Conservation (phyloP, 2,888 invertebrate species). For the Eubasilissa splendida region DNA sequence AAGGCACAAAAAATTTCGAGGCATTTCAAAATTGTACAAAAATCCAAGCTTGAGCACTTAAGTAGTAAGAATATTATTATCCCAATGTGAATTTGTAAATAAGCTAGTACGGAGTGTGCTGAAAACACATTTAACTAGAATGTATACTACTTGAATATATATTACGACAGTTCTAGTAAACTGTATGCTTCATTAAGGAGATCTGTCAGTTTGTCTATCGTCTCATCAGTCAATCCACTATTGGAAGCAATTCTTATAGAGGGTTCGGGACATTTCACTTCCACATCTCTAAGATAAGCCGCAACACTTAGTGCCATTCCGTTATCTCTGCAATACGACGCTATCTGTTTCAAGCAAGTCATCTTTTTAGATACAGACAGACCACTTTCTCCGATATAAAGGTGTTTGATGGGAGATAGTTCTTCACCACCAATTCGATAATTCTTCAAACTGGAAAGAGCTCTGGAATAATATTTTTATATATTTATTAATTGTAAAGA, state of each 20-base stretch:
- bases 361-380: constrained; percentile 68
- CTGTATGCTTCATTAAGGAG: constrained; percentile 66
- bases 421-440: constrained; percentile 74
- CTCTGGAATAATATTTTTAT: constrained; percentile 62
- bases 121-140: not conserved
- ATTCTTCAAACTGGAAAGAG: constrained; percentile 67
- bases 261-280: constrained; percentile 77
- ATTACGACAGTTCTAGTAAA: constrained; percentile 9
- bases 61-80: not conserved
- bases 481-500: not conserved
- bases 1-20: constrained; percentile 50
- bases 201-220: constrained; percentile 70
- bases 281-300: constrained; percentile 79
- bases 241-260: constrained; percentile 83
- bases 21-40: constrained; percentile 25
- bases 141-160: not conserved
- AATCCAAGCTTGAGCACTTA: constrained; percentile 31
- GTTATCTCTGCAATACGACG: constrained; percentile 76
- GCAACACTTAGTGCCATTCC: constrained; percentile 81
- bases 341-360: constrained; percentile 75
- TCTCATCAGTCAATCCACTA: constrained; percentile 74
- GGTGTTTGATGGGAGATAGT: constrained; percentile 83
- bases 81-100: constrained; percentile 10
- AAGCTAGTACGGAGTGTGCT: not conserved
- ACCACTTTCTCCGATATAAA: constrained; percentile 75